These are phyloP conservation scores for Rhizomys pruinosus DNA, from an alignment of 2,113 vertebrate species.

Conservation along the genomic window DNA sequence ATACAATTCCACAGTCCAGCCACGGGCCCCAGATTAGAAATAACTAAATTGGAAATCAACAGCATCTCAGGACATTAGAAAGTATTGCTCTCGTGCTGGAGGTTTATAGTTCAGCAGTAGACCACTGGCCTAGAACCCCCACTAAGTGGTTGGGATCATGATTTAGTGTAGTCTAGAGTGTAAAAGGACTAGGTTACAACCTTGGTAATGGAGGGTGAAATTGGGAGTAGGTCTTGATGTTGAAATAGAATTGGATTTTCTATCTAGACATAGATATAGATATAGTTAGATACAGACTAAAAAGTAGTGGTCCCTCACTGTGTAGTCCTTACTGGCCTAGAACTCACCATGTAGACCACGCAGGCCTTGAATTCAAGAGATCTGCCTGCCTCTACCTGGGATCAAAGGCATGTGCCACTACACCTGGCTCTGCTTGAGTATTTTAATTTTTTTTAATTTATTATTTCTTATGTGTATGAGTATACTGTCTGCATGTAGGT, in stretches of 20 bases:
- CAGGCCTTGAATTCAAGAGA: too few relatives aligned
- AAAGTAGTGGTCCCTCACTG: too few relatives aligned
- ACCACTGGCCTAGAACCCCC: not conserved
- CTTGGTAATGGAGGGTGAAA: not conserved
- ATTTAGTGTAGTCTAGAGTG: not conserved
- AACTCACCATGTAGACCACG: too few relatives aligned
- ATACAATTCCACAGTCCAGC: slow-evolving; percentile 7
- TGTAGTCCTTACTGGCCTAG: too few relatives aligned
- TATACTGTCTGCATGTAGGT: too few relatives aligned
- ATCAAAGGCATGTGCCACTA: too few relatives aligned
- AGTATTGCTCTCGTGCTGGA: not conserved
- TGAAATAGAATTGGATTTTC: not conserved
- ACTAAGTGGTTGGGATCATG: not conserved
- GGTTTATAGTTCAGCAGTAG: not conserved
- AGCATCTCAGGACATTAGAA: not conserved
- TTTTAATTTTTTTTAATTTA: too few relatives aligned
- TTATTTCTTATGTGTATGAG: too few relatives aligned
- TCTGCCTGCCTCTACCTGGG: too few relatives aligned
- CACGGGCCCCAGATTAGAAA: not conserved
- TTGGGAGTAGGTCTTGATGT: not conserved
- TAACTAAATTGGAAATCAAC: not conserved
- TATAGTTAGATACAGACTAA: too few relatives aligned
- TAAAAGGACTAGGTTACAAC: not conserved
- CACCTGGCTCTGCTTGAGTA: too few relatives aligned
- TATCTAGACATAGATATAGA: too few relatives aligned